Evolutionary conservation across 2,113 vertebrate genomes (phyloP).

Genomic region (rat (Rattus norvegicus)): GRCr8 NC_086020.1:41954001-41954500

Average conservation of each 20-base stretch:
- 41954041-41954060: constrained; percentile 22
- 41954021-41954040: constrained; percentile 21
- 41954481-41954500: background rate
- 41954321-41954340: background rate
- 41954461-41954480: background rate
- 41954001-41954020: background rate
- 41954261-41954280: background rate
- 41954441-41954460: background rate
- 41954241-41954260: constrained; percentile 22
- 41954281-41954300: background rate
- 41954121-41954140: background rate
- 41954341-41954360: background rate
- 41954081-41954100: constrained; percentile 45
- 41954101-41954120: constrained; percentile 21
- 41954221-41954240: constrained; percentile 1
- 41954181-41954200: constrained; percentile 34
- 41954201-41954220: background rate
- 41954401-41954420: background rate
- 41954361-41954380: background rate
- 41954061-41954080: background rate
- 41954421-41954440: constrained; percentile 1
- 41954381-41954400: background rate
- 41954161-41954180: constrained; percentile 16
- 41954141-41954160: background rate
- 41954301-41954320: background rate